Evolutionary conservation across 2,797 vertebrate species (phyloP), one percentile per base, ranked within the genome.

Genomic region (Selene dorsalis): DNA sequence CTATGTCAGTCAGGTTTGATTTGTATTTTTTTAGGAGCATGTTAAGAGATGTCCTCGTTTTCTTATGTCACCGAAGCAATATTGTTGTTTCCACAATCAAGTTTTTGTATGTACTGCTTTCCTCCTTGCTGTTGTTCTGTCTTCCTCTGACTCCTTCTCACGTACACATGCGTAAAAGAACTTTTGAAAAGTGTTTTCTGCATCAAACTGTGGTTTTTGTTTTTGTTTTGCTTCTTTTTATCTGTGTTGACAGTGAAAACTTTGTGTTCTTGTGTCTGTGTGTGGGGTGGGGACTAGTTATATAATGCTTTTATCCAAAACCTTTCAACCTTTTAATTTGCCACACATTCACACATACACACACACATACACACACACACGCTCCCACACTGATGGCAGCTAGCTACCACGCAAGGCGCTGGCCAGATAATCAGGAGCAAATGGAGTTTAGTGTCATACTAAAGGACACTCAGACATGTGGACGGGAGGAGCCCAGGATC

Each of bases 181-280:
- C 18, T 8, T 39, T 35, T 41, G 52, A 47, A 52, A 22, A 53
- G 13, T 53, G 50, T 50, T 43, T 12, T 52, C 47, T 35, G 32
- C 22, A 61, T 61, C 48, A 17, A 64, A 12, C 1, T 24, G 7
- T 68, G 38, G 30, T 9, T 22, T 22, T 13, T 60, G 14, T 1
- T 52, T 52, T 52, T 53, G 12, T 60, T 39, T 8, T 61, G 12
- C 24, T 9, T 48, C 20, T 6, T 48, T 45, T 62, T 32, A 72
- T 64, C 45, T 47, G 41, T 35, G 41, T 20, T 60, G 53, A 77
- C 48, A 24, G 16, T 52, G 60, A 75, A 39, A 69, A 58, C 26
- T 13, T 30, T 3, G 26, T 71, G 60, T 41, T 20, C 60, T 41
- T 53, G 59, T 48, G 28, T 71, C 11, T 43, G 35, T 48, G 22